Percentiles rank a stretch among this genome's conserved stretches.
Evolutionary conservation across 2,888 invertebrate genomes (phyloP).

Genomic region (Spilarctia lutea): DNA sequence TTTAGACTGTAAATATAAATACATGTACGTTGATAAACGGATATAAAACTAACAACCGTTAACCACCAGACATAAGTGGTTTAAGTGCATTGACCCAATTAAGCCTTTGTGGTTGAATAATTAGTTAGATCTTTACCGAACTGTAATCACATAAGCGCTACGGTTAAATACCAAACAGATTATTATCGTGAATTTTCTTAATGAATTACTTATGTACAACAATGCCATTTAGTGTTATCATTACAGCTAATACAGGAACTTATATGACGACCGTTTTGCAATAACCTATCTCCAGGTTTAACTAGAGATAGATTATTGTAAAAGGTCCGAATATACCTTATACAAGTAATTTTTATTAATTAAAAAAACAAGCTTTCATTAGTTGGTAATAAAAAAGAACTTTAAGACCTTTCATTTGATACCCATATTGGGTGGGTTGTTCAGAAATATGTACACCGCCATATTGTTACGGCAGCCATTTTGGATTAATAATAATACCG

Average conservation of each 20-base stretch:
- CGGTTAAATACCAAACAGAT: not conserved
- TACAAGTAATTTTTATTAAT: too few relatives aligned
- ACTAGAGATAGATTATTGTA: too few relatives aligned
- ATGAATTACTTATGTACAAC: not conserved
- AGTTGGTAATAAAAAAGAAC: too few relatives aligned
- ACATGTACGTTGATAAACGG: not conserved
- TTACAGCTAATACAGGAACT: slow-evolving; percentile 1
- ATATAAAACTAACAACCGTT: not conserved
- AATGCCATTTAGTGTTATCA: not conserved
- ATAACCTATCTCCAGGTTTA: too few relatives aligned
- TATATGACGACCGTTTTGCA: not conserved
- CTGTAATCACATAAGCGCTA: not conserved
- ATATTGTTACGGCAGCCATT: too few relatives aligned
- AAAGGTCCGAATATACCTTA: too few relatives aligned
- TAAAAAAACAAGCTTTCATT: too few relatives aligned
- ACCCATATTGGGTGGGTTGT: too few relatives aligned
- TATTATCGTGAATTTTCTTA: not conserved
- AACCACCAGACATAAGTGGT: not conserved
- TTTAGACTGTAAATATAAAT: not conserved
- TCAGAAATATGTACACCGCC: too few relatives aligned
- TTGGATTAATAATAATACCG: too few relatives aligned
- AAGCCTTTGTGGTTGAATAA: not conserved
- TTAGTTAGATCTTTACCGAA: not conserved
- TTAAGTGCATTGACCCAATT: not conserved
- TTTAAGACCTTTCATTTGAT: too few relatives aligned